Conservation (phyloP, 2,888 invertebrate species). For the Pimpla rufipes region DNA sequence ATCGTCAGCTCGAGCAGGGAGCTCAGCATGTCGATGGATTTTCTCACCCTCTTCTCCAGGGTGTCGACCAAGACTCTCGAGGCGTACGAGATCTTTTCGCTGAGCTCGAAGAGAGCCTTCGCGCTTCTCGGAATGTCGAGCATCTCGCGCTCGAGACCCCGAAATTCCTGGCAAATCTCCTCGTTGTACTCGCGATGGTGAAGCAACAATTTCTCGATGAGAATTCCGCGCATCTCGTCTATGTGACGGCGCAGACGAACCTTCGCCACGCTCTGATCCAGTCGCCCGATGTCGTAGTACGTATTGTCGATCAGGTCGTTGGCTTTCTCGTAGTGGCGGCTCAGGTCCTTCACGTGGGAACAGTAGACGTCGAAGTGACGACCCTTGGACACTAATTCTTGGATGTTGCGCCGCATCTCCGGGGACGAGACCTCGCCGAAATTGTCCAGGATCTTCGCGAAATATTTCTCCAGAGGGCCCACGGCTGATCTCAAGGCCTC, state of each 20-base stretch:
- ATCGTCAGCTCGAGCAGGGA: conserved; percentile 85
- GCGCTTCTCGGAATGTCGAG: conserved; percentile 86
- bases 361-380: conserved; percentile 75
- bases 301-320: conserved; percentile 75
- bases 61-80: conserved; percentile 85
- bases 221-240: conserved; percentile 70
- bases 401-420: conserved; percentile 68
- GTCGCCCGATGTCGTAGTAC: conserved; percentile 78
- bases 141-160: conserved; percentile 84
- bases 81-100: conserved; percentile 86
- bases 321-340: conserved; percentile 73
- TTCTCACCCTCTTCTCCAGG: conserved; percentile 85
- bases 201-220: conserved; percentile 75
- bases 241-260: conserved; percentile 74
- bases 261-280: conserved; percentile 77
- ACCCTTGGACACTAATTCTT: conserved; percentile 65
- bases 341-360: conserved; percentile 76
- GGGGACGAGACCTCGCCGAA: conserved; percentile 75
- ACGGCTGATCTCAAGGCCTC: conserved; percentile 29
- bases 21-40: conserved; percentile 81
- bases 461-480: conserved; percentile 34
- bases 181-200: conserved; percentile 78
- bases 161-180: conserved; percentile 85
- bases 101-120: conserved; percentile 86
- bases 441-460: conserved; percentile 49